Percentiles rank a stretch among this genome's conserved stretches.
These are phyloP conservation scores for Climacteris rufus DNA, from an alignment of 2,113 vertebrate genomes.

Conservation along the genomic window DNA sequence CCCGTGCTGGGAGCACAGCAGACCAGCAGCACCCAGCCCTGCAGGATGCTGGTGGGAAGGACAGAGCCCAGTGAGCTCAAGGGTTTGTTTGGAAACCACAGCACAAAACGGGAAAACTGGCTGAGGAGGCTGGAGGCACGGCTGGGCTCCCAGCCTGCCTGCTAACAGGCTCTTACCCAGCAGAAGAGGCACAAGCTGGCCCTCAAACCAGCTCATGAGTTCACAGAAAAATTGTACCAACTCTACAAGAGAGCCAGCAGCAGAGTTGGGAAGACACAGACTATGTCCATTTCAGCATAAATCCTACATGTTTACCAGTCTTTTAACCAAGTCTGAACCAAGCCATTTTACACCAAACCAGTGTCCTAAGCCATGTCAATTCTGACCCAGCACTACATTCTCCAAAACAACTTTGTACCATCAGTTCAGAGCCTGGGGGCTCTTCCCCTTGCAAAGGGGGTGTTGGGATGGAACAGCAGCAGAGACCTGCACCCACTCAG, in stretches of 20 bases:
- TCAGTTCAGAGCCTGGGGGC: background rate
- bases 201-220: background rate
- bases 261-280: background rate
- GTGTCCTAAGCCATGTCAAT: background rate
- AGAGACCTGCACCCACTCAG: background rate
- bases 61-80: background rate
- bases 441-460: background rate
- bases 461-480: rapidly evolving
- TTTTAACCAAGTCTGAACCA: background rate
- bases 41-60: background rate
- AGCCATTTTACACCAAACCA: background rate
- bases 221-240: background rate
- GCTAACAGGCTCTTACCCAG: background rate
- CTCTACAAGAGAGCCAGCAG: background rate
- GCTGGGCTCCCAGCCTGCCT: background rate
- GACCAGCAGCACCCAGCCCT: background rate
- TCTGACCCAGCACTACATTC: background rate
- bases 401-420: background rate
- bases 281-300: background rate
- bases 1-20: background rate
- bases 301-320: background rate
- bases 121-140: background rate
- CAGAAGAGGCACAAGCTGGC: background rate
- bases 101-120: background rate
- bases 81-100: background rate